Evolutionary conservation across 2,113 vertebrate species (phyloP), one percentile per base, ranked within the genome.

Genomic region (Conger conger): DNA sequence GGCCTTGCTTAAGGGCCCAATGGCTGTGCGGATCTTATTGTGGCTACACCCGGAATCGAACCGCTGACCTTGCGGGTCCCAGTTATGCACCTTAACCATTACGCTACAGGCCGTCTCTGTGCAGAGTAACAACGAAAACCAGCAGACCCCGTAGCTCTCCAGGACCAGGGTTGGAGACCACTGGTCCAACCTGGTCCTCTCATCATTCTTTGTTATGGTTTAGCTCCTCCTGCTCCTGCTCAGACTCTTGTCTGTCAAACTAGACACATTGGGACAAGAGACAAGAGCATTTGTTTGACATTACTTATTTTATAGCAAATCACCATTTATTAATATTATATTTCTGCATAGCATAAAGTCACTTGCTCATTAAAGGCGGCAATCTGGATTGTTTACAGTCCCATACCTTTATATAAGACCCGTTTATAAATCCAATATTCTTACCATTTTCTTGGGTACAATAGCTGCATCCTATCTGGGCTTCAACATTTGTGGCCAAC

Each of bases 161-260:
- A n/a, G n/a, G n/a, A n/a, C n/a, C n/a, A n/a, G n/a, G n/a, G n/a
- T n/a, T n/a, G n/a, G n/a, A n/a, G n/a, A n/a, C n/a, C n/a, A n/a
- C n/a, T n/a, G n/a, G 57, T 63, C 57, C 57, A 23, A 63, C 57
- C 45, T 50, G 45, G 45, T 15, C 11, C 45, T 50, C 7, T 42
- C 9, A 42, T 4, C 40, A 60, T 30, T 8, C 60, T 78, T 40
- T 68, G 36, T 18, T 8, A n/a, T n/a, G 23, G 36, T 40, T 60
- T 37, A 5, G 45, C 76, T 82, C 85, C 85, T 86, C 73, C 68
- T 79, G 81, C 33, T 82, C 85, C 73, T 86, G 79, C 53, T 82
- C n/a, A n/a, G n/a, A n/a, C n/a, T n/a, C n/a, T 82, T 42, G 35
- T 79, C 85, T 86, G 80, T 18, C 38, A n/a, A n/a, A n/a, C n/a